phyloP scores from a whole-genome alignment of 2,113 vertebrate genomes.

The Struthio camelus region DNA sequence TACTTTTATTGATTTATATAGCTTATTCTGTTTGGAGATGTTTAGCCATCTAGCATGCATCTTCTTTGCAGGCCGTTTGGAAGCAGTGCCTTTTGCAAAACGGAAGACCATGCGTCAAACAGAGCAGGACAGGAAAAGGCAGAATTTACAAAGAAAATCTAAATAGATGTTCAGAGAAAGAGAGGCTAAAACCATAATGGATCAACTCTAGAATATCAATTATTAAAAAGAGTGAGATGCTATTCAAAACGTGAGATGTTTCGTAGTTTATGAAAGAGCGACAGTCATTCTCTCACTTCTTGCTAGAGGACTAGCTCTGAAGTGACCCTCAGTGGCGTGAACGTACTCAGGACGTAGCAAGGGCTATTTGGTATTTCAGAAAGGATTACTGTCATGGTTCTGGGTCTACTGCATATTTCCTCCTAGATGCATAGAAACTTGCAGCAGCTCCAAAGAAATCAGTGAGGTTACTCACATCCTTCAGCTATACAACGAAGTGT shows the following conservation, averaged over 20 bases:
- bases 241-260: neutral
- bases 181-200: neutral
- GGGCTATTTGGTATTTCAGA: neutral
- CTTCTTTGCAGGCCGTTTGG: fast-evolving
- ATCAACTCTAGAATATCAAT: neutral
- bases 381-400: neutral
- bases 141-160: neutral
- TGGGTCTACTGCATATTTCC: neutral
- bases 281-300: neutral
- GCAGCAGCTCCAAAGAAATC: neutral
- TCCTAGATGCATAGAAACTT: neutral
- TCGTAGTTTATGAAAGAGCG: neutral
- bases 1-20: constrained; percentile 9
- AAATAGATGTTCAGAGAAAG: neutral
- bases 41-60: neutral
- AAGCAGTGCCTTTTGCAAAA: neutral
- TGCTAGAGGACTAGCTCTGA: neutral
- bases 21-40: neutral
- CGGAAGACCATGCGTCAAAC: neutral
- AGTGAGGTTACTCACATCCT: neutral
- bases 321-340: neutral
- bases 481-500: neutral
- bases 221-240: neutral
- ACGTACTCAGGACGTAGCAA: neutral
- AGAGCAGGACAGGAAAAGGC: neutral